Evolutionary conservation across 2,113 vertebrate species (phyloP), one percentile per base, ranked within the genome.

Genomic region (Charadrius vociferus): DNA sequence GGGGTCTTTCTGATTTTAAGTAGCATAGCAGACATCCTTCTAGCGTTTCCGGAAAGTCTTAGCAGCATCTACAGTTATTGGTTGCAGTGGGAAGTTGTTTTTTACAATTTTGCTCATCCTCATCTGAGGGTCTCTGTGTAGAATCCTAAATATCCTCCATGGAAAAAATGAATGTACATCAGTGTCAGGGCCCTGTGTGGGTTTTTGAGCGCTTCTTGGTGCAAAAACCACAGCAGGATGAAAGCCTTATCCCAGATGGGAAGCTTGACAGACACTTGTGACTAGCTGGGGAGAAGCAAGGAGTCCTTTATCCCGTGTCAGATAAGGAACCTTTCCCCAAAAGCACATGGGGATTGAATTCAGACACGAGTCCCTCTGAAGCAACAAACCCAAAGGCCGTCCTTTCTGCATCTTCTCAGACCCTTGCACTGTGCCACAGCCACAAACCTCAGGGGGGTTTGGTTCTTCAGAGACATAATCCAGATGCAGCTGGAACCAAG

Each of bases 221-320:
- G 30, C 37, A 74, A 53, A 70, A 70, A 30, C 2, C 22, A 26
- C 37, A 59, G 56, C 12, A 70, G 37, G 34, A 26, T 41, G 26
- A 80, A n/a, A 0, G 0, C 8, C 23, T 73, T 39, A 23, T 27
- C 30, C 37, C 50, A 11, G 20, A 20, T 0, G 2, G 23, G n/a
- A 82, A 71, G 22, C 17, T 56, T 4, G 1, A 17, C 16, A 37
- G 61, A 22, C 11, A 11, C 10, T 61, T 39, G 41, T n/a, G 39
- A 49, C 47, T 32, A 70, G 37, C 45, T 81, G 29, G 21, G 24
- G 37, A 63, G n/a, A 14, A 58, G 58, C 41, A 27, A n/a, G 43
- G 74, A 66, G 14, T 41, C 13, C 24, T 53, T 71, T 47, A 55
- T 30, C 30, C 53, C 26, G 11, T 7, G 27, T 67, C n/a, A 62